Conservation (phyloP, 2,113 vertebrate species). For the Nothobranchius kuhntae region DNA sequence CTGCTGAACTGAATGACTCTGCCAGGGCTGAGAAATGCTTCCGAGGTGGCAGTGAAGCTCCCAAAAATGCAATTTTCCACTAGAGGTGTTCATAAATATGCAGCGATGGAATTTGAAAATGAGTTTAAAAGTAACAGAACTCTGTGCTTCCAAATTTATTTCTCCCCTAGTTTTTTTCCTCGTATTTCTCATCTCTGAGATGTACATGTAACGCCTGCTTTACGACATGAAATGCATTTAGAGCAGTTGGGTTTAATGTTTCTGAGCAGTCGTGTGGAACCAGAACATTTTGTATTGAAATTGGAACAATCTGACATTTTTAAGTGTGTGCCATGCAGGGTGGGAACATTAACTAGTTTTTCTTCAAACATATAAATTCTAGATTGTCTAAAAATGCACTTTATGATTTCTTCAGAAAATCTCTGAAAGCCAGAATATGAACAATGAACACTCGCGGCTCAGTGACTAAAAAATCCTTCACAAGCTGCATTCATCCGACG, state of each 20-base stretch:
- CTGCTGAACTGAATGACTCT: conserved; percentile 24
- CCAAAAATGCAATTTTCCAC: conserved; percentile 81
- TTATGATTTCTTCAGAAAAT: too few species aligned
- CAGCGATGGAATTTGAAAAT: conserved; percentile 79
- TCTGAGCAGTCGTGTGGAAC: conserved; percentile 69
- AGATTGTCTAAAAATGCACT: too few species aligned
- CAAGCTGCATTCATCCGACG: too few species aligned
- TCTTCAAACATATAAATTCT: too few species aligned
- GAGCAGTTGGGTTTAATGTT: conserved; percentile 79
- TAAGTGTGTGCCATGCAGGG: too few species aligned
- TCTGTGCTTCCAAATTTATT: conserved; percentile 53
- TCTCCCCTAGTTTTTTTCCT: conserved; percentile 1
- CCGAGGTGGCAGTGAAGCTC: conserved; percentile 71
- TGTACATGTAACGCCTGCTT: conserved; percentile 79
- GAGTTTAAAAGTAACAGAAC: conserved; percentile 70
- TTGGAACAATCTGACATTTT: conserved; percentile 61
- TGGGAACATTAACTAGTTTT: too few species aligned
- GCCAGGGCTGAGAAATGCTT: conserved; percentile 57
- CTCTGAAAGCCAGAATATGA: too few species aligned
- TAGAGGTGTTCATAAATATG: conserved; percentile 84
- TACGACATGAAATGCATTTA: conserved; percentile 79
- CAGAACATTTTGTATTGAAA: conserved; percentile 53
- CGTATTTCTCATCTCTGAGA: conserved; percentile 65
- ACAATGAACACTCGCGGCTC: too few species aligned
- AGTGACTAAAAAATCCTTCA: too few species aligned